Evolutionary conservation across 1,140 invertebrate genomes (phyloP), one percentile per base, ranked within the genome.

Genomic region (Cherax quadricarinatus): DNA sequence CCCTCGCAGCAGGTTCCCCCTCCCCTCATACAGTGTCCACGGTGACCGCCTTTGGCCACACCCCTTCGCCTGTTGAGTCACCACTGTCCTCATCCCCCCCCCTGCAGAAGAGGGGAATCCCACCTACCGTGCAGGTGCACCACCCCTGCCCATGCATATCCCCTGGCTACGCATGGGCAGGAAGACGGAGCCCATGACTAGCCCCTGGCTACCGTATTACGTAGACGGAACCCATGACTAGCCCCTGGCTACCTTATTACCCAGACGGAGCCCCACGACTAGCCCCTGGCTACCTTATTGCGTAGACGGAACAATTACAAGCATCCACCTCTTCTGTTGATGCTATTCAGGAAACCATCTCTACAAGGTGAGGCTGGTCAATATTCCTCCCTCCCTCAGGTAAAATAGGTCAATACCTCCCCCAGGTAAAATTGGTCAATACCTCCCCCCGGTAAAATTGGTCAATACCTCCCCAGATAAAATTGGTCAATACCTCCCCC

Each of bases 61-160:
- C n/a, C n/a, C 70, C 18, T n/a, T 75, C n/a, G 70, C 70, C 70
- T 75, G 70, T 75, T 75, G 70, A 75, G 70, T 75, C 70, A 75
- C 7, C 70, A 7, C 18, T 21, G 24, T 6, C 70, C 70, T n/a
- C 62, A 5, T 1, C 1, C 16, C 5, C 1, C 1, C 12, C 14
- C 16, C 21, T 5, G 0, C 9, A 7, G 6, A 7, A 4, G 24
- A 30, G 70, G 70, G 14, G 14, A 66, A 18, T 6, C 70, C 70
- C 70, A 30, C 70, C 70, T 21, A 70, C 14, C 18, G 16, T 18
- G 18, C 18, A 12, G 14, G 21, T n/a, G n/a, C n/a, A 75, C 70
- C 70, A 75, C 24, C n/a, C n/a, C 30, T 6, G 70, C 70, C n/a
- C 70, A 75, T n/a, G 53, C 70, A 21, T n/a, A 21, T 2, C 4